These are phyloP conservation scores for Xenopus borealis DNA, from an alignment of 2,113 vertebrate species.

Conservation along the genomic window DNA sequence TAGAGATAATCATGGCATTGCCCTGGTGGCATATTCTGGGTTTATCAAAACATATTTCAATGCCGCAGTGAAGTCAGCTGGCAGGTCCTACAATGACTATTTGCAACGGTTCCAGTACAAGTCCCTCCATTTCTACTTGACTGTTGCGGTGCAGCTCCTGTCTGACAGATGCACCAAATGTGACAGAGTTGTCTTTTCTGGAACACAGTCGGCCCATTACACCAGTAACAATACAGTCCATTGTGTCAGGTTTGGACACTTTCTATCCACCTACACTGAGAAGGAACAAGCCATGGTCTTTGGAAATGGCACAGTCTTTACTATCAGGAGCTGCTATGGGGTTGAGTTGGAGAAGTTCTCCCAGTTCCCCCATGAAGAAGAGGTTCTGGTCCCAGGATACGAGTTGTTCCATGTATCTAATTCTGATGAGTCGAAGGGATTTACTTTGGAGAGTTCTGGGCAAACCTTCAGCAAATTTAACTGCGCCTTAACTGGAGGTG, in stretches of 20 bases:
- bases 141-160: constrained; percentile 40
- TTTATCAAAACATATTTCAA: constrained; percentile 50
- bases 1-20: constrained; percentile 51
- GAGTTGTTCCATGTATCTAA: constrained; percentile 50
- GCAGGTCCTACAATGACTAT: constrained; percentile 50
- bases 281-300: constrained; percentile 26
- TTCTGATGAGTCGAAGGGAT: not conserved
- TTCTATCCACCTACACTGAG: constrained; percentile 35
- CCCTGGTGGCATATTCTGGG: constrained; percentile 42
- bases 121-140: constrained; percentile 61
- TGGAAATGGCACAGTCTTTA: constrained; percentile 53
- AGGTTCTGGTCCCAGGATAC: constrained; percentile 56
- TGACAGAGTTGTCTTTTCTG: too few species aligned
- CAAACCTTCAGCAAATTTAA: constrained; percentile 50
- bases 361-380: constrained; percentile 49
- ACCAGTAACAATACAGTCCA: not conserved
- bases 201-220: too few species aligned
- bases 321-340: constrained; percentile 51
- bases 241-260: constrained; percentile 51
- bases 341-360: constrained; percentile 46
- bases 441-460: constrained; percentile 44
- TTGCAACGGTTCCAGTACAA: constrained; percentile 55
- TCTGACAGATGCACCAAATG: not conserved
- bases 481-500: constrained; percentile 59
- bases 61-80: constrained; percentile 21